Evolutionary conservation across 2,888 invertebrate species (phyloP), one percentile per base, ranked within the genome.

Genomic region (Ptycholaimellus sp.): DNA sequence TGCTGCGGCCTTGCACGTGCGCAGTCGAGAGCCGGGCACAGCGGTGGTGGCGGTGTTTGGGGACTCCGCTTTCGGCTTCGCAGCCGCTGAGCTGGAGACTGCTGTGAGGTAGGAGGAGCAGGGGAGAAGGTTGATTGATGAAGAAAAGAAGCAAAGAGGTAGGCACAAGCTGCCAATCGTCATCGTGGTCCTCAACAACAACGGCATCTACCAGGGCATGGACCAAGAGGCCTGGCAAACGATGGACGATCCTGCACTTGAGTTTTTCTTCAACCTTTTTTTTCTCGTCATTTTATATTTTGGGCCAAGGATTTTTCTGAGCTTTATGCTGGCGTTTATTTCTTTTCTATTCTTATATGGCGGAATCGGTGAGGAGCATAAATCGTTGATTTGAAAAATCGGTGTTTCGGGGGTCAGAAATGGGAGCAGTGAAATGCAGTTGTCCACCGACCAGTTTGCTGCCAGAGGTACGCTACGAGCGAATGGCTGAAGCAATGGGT

Each of bases 1-100:
- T 30, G 90, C 90, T 2, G 79, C 90, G 5, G 83, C 83, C 1
- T 64, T 87, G 46, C 81, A 75, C 65, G 81, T 80, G 53, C 72
- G 75, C 42, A 76, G 82, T 57, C 63, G 74, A 58, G 70, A 71
- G 7, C 79, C 82, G 0, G 65, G 65, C 1, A 51, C 51, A 3
- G 3, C 11, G 13, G 83, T 93, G 1, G 65, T 90, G 38, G 87
- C 87, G 57, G 76, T 90, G 0, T 83, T 87, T 63, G 90, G 90
- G 0, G 93, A 93, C 59, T 83, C 83, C 30, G 93, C 90, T 1
- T 87, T 93, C 61, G 93, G 93, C 2, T 93, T 93, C 65, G 83
- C 85, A 20, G 90, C 81, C 53, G 85, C 90, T 85, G 93, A 93
- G 66, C 68, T 90, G 20, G 93, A 93, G 64, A 93, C 90, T 0